Base-by-base conservation (phyloP, 1,140 invertebrate genomes). In the Neodiprion virginianus region DNA sequence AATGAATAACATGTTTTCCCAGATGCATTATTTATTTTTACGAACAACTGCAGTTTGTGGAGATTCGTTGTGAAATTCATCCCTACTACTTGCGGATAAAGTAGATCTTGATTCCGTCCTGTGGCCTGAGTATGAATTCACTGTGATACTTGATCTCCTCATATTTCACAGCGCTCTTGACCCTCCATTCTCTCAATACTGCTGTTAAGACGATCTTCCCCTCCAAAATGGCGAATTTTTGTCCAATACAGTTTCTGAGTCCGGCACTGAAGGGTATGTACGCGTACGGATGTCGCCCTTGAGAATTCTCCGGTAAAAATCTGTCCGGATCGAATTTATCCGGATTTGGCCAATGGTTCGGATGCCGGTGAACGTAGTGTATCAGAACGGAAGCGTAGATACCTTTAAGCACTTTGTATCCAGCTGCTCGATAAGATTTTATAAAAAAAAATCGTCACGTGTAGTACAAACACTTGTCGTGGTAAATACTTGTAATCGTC, bases 201-300 rank as follows among this genome's bases (percentile, higher is more conserved):
- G 73, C 75, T 1, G 76, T 69, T 10, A 92, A 77, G 7, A 91
- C 79, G 2, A 89, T 87, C 81, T 93, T 92, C 68, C 90, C 84
- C 82, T 92, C 91, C 79, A 91, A 82, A 77, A 89, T 75, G 4
- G 90, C 90, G 80, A 90, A 91, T 79, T 89, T 90, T 77, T 91
- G 89, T 71, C 90, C 92, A 66, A 92, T 90, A 77, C 92, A 92
- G 79, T 91, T 92, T 78, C 92, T 82, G 1, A 89, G 86, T n/a
- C 92, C 92, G 50, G 88, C 90, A 50, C 90, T 91, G 79, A 93
- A 93, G 12, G 91, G 91, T 48, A 92, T 76, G 75, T 90, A 92
- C 7, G 86, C 85, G 73, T 85, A 90, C 0, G 86, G 86, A 76
- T 89, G 80, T 77, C 88, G 81, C 65, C 86, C 78, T 53, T 77